Conservation (phyloP, 2,888 invertebrate species). For the Tipula unca region DNA sequence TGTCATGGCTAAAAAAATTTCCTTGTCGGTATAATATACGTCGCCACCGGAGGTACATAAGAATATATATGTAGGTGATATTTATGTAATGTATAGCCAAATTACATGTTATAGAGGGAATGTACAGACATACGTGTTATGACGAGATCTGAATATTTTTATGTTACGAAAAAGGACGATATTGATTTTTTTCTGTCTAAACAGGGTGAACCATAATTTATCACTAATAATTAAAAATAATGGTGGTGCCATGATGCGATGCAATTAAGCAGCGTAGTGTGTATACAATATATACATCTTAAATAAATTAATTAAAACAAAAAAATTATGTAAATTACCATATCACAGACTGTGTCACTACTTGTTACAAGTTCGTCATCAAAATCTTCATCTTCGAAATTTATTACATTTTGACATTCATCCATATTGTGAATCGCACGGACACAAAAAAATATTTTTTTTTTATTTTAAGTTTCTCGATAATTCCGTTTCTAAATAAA, state of each 20-base stretch:
- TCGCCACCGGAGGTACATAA: background rate
- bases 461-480: background rate
- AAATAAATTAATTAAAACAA: background rate
- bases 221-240: background rate
- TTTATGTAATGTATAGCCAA: background rate
- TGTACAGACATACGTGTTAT: background rate
- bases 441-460: background rate
- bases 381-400: slow-evolving; percentile 36
- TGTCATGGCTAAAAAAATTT: background rate
- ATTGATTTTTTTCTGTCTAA: background rate
- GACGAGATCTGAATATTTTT: background rate
- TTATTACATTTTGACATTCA: slow-evolving; percentile 40
- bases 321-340: slow-evolving; percentile 25
- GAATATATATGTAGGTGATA: too few relatives aligned
- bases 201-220: background rate
- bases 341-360: slow-evolving; percentile 30
- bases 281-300: background rate
- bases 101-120: background rate
- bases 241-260: background rate
- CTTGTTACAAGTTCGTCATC: slow-evolving; percentile 32
- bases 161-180: background rate
- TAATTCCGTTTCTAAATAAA: background rate
- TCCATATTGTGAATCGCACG: slow-evolving; percentile 39
- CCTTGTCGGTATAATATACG: background rate
- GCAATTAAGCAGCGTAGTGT: background rate